Percentiles rank a stretch among this genome's conserved stretches.
Conservation (phyloP, 2,888 invertebrate genomes). For the Patella pellucida region DNA sequence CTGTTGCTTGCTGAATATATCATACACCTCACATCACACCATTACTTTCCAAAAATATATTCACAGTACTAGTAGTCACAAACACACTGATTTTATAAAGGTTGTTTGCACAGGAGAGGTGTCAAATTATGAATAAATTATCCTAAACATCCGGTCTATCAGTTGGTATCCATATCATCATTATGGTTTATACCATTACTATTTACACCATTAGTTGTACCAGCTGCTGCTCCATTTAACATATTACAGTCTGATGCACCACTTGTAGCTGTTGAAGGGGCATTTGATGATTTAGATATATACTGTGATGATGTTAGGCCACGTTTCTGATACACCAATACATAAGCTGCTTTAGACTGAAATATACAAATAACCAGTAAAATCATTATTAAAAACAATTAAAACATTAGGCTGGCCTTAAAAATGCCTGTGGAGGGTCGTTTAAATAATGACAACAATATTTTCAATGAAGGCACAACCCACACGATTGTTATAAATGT, state of each 20-base stretch:
- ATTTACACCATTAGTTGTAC: neutral
- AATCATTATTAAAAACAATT: neutral
- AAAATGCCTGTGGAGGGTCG: no score
- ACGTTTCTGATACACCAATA: constrained; percentile 72
- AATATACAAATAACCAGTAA: constrained; percentile 22
- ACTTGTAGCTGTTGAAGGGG: neutral
- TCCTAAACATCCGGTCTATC: neutral
- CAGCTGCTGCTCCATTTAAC: neutral
- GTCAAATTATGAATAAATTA: no score
- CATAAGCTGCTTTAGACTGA: constrained; percentile 73
- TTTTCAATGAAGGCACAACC: no score
- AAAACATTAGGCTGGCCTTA: no score
- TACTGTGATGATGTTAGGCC: constrained; percentile 27
- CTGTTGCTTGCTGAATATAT: no score
- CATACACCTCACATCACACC: no score
- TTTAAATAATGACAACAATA: no score
- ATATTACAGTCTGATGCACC: neutral
- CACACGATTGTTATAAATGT: no score
- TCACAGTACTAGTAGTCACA: no score
- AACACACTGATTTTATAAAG: no score
- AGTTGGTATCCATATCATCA: constrained; percentile 1
- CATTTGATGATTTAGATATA: neutral
- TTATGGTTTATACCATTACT: neutral
- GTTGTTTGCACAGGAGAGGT: no score
- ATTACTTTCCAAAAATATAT: no score